These are phyloP conservation scores for Eidolon dupreanum DNA, from an alignment of 2,797 vertebrate genomes.

Conservation along the genomic window DNA sequence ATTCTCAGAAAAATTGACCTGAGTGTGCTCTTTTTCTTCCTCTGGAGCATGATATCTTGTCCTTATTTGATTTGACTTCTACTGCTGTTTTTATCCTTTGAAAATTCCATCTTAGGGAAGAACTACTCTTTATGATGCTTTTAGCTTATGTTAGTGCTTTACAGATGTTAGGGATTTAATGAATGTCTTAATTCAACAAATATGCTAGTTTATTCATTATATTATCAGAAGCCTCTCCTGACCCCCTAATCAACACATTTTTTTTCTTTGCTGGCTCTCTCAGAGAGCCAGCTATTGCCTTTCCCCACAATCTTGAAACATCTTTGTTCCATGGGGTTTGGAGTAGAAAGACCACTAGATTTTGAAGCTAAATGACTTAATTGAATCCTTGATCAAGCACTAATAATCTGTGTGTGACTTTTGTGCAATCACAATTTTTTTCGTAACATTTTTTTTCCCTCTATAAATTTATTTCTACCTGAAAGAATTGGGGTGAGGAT, in stretches of 20 bases:
- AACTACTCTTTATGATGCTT: neutral
- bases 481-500: neutral
- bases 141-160: neutral
- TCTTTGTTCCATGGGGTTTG: neutral
- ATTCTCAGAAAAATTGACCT: neutral
- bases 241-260: neutral
- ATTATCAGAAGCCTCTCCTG: neutral
- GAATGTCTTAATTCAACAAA: conserved; percentile 14
- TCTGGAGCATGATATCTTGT: neutral
- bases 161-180: neutral
- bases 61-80: neutral
- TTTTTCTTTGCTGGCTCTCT: neutral
- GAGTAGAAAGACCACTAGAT: neutral
- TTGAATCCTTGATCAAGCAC: neutral
- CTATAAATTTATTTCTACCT: neutral
- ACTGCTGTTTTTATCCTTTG: neutral
- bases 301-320: neutral
- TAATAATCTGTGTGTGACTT: neutral
- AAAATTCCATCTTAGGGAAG: neutral
- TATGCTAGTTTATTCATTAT: neutral
- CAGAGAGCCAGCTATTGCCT: neutral
- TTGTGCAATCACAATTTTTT: neutral
- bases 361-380: neutral
- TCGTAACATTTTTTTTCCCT: neutral
- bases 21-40: neutral